phyloP scores from a whole-genome alignment of 2,888 invertebrate species.

The Anarsia innoxiella region DNA sequence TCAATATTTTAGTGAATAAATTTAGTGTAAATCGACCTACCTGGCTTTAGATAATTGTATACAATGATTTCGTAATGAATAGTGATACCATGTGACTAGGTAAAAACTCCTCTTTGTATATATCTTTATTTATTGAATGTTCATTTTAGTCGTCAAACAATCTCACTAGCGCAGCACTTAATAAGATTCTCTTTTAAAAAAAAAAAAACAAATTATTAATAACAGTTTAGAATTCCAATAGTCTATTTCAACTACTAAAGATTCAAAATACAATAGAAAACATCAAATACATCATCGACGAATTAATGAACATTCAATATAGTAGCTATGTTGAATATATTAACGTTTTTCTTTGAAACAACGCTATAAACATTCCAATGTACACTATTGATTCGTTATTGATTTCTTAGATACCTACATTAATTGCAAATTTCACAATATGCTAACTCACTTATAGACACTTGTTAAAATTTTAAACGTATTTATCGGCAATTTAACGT shows the following conservation, averaged over 20 bases:
- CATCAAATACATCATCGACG: too few species aligned
- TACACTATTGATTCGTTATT: conserved; percentile 15
- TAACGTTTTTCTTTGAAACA: conserved; percentile 32
- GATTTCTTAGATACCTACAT: conserved; percentile 14
- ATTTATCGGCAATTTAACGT: too few species aligned
- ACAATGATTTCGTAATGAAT: conserved; percentile 58
- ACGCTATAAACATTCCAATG: conserved; percentile 35
- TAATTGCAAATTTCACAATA: too few species aligned
- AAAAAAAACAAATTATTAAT: too few species aligned
- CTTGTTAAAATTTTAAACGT: too few species aligned
- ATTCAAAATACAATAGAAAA: too few species aligned
- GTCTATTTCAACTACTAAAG: too few species aligned
- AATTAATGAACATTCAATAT: conserved; percentile 16
- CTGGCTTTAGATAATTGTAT: conserved; percentile 74
- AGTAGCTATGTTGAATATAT: conserved; percentile 37
- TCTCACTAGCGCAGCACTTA: too few species aligned
- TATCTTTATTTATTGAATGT: conserved; percentile 42
- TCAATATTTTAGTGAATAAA: conserved; percentile 70
- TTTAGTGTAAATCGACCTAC: conserved; percentile 64
- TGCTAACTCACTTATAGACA: too few species aligned
- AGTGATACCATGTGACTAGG: conserved; percentile 42
- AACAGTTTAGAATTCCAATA: too few species aligned
- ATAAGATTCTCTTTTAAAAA: too few species aligned
- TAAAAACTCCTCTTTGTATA: conserved; percentile 38
- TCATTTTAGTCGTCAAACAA: conserved; percentile 2